Evolutionary conservation across 1,140 invertebrate genomes (phyloP).

Genomic region (Ostrea denselamellosa): DNA sequence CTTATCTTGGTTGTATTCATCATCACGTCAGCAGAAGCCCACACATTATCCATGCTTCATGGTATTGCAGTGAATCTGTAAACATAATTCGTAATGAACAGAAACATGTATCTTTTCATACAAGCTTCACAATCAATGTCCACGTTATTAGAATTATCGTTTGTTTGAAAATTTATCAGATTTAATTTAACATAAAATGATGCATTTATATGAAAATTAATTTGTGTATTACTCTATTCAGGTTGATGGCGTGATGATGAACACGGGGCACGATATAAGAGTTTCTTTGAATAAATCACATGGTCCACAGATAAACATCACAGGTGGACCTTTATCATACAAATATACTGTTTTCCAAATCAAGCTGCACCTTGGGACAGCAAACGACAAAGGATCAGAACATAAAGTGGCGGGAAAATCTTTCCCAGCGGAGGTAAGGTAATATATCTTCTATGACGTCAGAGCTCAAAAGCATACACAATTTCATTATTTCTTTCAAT

Average conservation of each 20-base stretch:
- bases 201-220: not conserved
- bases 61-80: too few relatives aligned
- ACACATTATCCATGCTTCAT: too few relatives aligned
- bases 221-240: constrained; percentile 71
- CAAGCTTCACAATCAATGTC: too few relatives aligned
- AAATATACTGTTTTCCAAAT: constrained; percentile 80
- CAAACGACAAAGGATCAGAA: constrained; percentile 65
- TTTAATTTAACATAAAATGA: too few relatives aligned
- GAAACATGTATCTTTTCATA: too few relatives aligned
- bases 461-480: not conserved
- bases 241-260: constrained; percentile 91
- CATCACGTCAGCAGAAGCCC: too few relatives aligned
- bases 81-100: too few relatives aligned
- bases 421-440: constrained; percentile 66
- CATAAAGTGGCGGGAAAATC: constrained; percentile 63
- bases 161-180: too few relatives aligned
- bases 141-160: too few relatives aligned
- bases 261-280: constrained; percentile 96
- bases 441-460: constrained; percentile 41
- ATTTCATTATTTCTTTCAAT: not conserved
- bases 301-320: constrained; percentile 53
- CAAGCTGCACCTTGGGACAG: constrained; percentile 89
- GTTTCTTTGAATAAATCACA: constrained; percentile 89
- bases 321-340: constrained; percentile 66
- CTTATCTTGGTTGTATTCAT: too few relatives aligned